A percentile compares a stretch with the other conserved stretches of the same genome.
These are phyloP conservation scores for Ciconia boyciana DNA, from an alignment of 2,113 vertebrate genomes.

Conservation along the genomic window DNA sequence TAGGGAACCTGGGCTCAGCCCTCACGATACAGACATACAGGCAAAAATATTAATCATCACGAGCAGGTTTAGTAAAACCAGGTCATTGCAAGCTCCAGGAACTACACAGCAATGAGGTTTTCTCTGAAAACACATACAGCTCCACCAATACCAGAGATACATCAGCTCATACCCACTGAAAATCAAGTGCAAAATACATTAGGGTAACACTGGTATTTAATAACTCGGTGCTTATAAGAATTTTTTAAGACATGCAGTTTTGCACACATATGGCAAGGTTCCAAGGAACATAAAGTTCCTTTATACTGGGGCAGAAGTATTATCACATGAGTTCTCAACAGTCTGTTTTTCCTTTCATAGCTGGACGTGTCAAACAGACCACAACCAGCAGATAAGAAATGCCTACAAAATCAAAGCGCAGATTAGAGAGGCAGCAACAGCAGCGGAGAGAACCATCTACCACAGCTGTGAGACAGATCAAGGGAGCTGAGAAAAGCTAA, in stretches of 20 bases:
- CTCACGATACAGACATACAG: background rate
- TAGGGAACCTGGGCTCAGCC: background rate
- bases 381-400: constrained; percentile 44
- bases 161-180: background rate
- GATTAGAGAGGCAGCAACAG: background rate
- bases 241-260: background rate
- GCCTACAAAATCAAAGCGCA: constrained; percentile 11
- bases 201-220: background rate
- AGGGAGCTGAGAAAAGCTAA: background rate
- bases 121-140: background rate
- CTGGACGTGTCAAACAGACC: constrained; percentile 13
- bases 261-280: background rate
- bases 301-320: background rate
- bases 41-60: background rate
- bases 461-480: background rate
- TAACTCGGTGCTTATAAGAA: background rate
- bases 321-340: background rate
- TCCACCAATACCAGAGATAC: background rate
- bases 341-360: background rate
- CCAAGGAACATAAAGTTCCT: background rate
- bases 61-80: background rate
- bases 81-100: background rate
- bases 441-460: constrained; percentile 12
- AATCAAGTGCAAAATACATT: background rate
- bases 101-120: background rate